Evolutionary conservation across 2,888 invertebrate genomes (phyloP).

Genomic region (Tenthredo livida): DNA sequence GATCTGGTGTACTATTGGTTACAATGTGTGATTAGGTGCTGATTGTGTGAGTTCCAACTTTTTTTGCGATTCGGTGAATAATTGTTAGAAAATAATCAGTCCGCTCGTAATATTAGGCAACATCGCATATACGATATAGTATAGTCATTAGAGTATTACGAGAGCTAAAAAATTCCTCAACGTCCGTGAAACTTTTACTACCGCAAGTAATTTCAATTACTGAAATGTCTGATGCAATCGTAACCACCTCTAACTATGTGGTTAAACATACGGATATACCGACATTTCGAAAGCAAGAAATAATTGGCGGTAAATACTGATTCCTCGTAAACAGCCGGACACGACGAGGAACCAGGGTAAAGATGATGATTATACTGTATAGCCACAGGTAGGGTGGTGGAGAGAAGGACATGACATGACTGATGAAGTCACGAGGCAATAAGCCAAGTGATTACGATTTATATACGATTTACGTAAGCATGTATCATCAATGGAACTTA

Average conservation of each 20-base stretch:
- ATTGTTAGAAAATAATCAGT: background rate
- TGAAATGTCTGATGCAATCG: background rate
- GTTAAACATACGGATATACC: background rate
- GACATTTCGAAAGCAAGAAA: background rate
- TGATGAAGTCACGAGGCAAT: background rate
- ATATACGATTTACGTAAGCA: background rate
- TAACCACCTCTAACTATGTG: background rate
- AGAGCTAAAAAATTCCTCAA: background rate
- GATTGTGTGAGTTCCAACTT: background rate
- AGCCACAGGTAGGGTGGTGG: background rate
- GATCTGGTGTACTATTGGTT: background rate
- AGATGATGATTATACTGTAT: background rate
- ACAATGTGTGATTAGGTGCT: background rate
- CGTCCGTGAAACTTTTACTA: background rate
- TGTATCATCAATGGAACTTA: conserved; percentile 62
- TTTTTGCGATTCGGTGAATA: background rate
- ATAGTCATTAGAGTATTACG: background rate
- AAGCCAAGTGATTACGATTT: background rate
- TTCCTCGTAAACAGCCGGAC: background rate
- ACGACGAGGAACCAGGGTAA: background rate
- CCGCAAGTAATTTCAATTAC: background rate
- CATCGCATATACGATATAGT: background rate
- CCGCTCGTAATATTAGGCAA: background rate
- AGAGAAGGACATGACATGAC: background rate
- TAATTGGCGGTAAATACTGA: background rate